A percentile compares a stretch with the other conserved stretches of the same genome.
These are phyloP conservation scores for Apostichopus leukothele DNA, from an alignment of 53 echinoderm and acorn worm genomes.

Conservation along the genomic window DNA sequence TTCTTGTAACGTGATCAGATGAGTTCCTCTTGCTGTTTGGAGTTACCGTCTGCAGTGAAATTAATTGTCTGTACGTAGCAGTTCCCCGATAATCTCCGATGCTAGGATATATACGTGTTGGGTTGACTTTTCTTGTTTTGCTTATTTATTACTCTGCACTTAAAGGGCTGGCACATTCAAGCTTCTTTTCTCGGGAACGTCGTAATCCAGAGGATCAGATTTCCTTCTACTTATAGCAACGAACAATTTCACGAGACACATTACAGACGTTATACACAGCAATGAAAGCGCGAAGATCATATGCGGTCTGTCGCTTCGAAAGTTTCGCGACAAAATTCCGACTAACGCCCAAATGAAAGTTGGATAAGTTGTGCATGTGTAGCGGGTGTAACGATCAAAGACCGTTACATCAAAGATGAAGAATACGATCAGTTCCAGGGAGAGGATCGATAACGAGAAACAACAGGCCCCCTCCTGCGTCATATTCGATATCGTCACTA, in stretches of 20 bases:
- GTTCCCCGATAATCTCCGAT: too few relatives aligned
- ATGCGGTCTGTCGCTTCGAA: slow-evolving; percentile 6
- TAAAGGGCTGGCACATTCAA: neutral
- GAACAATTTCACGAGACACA: slow-evolving; percentile 7
- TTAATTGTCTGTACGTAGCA: too few relatives aligned
- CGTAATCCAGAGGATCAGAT: slow-evolving; percentile 22
- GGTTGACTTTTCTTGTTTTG: too few relatives aligned
- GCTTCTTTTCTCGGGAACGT: slow-evolving; percentile 10
- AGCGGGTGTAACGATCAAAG: slow-evolving; percentile 51
- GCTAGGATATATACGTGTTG: too few relatives aligned
- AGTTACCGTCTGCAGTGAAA: too few relatives aligned
- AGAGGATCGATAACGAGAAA: slow-evolving; percentile 58
- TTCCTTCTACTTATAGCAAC: slow-evolving; percentile 8
- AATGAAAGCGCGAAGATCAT: slow-evolving; percentile 12
- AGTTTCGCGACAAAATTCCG: slow-evolving; percentile 54
- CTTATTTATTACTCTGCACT: neutral
- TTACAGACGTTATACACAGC: neutral
- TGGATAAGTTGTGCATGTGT: slow-evolving; percentile 59
- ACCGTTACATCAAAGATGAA: slow-evolving; percentile 56
- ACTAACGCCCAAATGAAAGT: slow-evolving; percentile 52
- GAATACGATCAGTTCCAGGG: slow-evolving; percentile 57
- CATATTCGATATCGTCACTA: slow-evolving; percentile 59
- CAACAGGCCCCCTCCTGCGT: slow-evolving; percentile 37
- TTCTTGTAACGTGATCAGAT: too few relatives aligned
- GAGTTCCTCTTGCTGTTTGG: too few relatives aligned